These are phyloP conservation scores for Bombus sylvicola DNA, from an alignment of 1,140 invertebrate genomes.

Conservation along the genomic window DNA sequence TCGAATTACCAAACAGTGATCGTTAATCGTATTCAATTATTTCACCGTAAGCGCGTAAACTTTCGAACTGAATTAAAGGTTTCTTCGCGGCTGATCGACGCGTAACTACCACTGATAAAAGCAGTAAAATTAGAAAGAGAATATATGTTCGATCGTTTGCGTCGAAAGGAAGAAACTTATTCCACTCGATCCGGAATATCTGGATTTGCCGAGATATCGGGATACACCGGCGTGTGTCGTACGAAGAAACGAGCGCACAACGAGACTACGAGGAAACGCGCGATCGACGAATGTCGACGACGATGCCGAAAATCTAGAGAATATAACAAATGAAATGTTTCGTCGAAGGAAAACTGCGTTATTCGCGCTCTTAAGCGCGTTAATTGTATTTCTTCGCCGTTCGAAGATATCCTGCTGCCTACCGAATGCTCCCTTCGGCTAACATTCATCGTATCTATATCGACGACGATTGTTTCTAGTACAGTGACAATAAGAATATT, in stretches of 20 bases:
- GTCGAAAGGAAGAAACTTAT: neutral
- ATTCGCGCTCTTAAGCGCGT: neutral
- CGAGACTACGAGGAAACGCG: neutral
- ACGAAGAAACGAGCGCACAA: neutral
- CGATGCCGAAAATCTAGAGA: neutral
- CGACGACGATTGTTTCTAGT: neutral
- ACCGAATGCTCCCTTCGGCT: too few relatives aligned
- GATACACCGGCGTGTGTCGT: neutral
- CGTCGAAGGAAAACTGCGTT: neutral
- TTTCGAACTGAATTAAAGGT: neutral
- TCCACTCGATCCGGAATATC: neutral
- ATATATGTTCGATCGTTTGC: neutral
- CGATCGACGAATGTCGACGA: neutral
- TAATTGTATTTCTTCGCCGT: too few relatives aligned
- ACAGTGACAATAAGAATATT: neutral
- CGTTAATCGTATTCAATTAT: neutral
- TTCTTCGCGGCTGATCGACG: accelerated
- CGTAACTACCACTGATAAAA: neutral
- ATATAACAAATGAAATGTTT: neutral
- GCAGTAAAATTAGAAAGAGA: neutral
- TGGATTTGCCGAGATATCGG: neutral
- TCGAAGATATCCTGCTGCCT: neutral
- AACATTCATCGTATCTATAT: neutral
- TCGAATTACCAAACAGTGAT: neutral
- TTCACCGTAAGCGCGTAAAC: neutral